phyloP scores from a whole-genome alignment of 2,113 vertebrate species.

The Semnopithecus entellus region DNA sequence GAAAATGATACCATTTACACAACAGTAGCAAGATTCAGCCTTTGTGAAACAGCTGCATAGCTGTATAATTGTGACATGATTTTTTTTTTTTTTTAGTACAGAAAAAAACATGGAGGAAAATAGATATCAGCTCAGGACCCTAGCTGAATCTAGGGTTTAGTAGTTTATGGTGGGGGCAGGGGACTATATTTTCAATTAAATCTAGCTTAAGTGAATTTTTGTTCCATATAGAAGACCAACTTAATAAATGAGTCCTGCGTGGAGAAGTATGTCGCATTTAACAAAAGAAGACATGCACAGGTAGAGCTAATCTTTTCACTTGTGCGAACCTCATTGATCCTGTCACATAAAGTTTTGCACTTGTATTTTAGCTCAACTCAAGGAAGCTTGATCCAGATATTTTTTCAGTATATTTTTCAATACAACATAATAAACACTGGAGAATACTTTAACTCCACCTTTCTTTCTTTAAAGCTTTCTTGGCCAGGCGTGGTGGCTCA shows the following conservation, averaged over 20 bases:
- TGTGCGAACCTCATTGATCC: background rate
- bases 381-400: background rate
- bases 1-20: constrained; percentile 26
- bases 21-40: background rate
- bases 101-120: background rate
- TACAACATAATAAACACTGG: background rate
- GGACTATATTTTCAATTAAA: constrained; percentile 44
- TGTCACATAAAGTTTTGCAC: background rate
- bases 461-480: background rate
- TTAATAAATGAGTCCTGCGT: constrained; percentile 36
- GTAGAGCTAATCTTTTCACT: background rate
- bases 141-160: background rate
- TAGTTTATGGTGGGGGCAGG: background rate
- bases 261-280: constrained; percentile 12
- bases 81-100: background rate
- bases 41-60: constrained; percentile 43
- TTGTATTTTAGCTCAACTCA: constrained; percentile 43
- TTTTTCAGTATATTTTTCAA: background rate
- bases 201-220: background rate
- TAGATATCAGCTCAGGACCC: background rate
- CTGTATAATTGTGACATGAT: background rate
- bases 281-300: constrained; percentile 18
- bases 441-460: background rate
- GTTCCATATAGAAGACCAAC: background rate
- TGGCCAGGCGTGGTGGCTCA: no score